Percentiles rank a stretch among this genome's conserved stretches.
These are phyloP conservation scores for Hippocampus guttulatus DNA, from an alignment of 2,113 vertebrate genomes.

Conservation along the genomic window DNA sequence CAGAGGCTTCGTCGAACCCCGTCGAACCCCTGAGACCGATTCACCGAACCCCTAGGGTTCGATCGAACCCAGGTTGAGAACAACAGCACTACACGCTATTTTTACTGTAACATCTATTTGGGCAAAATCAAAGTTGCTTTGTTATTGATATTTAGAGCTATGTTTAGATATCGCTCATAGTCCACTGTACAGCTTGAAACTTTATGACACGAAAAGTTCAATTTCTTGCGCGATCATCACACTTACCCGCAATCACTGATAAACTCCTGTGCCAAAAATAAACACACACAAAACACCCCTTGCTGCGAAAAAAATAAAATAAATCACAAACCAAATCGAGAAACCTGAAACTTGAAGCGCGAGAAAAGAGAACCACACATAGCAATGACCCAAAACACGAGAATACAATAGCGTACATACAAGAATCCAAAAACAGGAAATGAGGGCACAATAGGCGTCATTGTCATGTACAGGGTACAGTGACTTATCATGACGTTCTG, in stretches of 20 bases:
- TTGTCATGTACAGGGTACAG: slow-evolving; percentile 1
- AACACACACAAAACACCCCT: not conserved
- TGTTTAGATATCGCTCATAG: too few species aligned
- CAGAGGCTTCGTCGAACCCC: too few species aligned
- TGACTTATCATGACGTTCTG: slow-evolving; percentile 16
- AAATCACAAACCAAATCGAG: not conserved
- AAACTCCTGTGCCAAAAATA: not conserved
- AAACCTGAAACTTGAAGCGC: not conserved
- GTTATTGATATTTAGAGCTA: too few species aligned
- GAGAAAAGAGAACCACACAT: not conserved
- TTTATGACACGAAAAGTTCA: too few species aligned
- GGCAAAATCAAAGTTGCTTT: too few species aligned
- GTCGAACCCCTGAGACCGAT: too few species aligned
- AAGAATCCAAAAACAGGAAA: slow-evolving; percentile 49
- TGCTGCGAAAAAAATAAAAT: not conserved
- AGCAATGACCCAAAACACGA: not conserved
- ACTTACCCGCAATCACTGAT: not conserved
- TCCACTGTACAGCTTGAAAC: not conserved
- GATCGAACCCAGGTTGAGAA: too few species aligned
- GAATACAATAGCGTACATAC: not conserved
- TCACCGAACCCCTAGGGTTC: too few species aligned
- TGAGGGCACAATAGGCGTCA: slow-evolving; percentile 42
- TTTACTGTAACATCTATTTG: too few species aligned
- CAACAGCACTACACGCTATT: too few species aligned
- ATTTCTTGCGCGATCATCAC: not conserved